phyloP scores from a whole-genome alignment of 2,797 vertebrate genomes.

The Peromyscus eremicus region DNA sequence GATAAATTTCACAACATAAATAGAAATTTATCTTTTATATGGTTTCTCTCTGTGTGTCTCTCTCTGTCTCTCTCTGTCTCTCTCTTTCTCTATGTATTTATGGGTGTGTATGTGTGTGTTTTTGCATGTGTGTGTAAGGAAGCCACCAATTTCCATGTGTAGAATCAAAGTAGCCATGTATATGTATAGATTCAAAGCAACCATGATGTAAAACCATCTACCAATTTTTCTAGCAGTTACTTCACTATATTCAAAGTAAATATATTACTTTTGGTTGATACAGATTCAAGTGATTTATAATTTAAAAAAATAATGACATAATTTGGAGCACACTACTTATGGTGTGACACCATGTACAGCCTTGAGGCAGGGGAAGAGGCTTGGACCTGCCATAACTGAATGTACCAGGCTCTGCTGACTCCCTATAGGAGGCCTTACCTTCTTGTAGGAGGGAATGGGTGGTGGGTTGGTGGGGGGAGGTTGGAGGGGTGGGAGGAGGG shows the following conservation, averaged over 20 bases:
- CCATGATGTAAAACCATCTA: neutral
- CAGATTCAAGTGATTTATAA: neutral
- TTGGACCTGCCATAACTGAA: too few relatives aligned
- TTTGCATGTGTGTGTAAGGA: neutral
- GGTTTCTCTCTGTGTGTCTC: neutral
- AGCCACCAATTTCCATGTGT: neutral
- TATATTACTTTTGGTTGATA: neutral
- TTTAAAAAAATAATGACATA: neutral
- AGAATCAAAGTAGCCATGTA: neutral
- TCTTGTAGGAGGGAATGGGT: too few relatives aligned
- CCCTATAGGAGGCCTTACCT: too few relatives aligned
- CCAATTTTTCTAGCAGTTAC: neutral
- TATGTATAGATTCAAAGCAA: neutral
- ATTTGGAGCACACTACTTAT: neutral
- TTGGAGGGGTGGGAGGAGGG: too few relatives aligned
- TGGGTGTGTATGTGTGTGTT: neutral
- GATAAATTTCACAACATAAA: neutral
- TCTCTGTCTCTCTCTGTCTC: too few relatives aligned
- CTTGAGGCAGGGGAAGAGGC: too few relatives aligned
- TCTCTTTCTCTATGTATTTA: neutral
- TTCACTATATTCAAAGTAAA: conserved; percentile 10
- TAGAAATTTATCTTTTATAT: neutral
- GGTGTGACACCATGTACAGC: too few relatives aligned
- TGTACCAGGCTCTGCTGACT: too few relatives aligned
- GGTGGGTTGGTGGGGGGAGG: too few relatives aligned